Evolutionary conservation across 2,888 invertebrate species (phyloP), one percentile per base, ranked within the genome.

Genomic region (Diarsia mendica): DNA sequence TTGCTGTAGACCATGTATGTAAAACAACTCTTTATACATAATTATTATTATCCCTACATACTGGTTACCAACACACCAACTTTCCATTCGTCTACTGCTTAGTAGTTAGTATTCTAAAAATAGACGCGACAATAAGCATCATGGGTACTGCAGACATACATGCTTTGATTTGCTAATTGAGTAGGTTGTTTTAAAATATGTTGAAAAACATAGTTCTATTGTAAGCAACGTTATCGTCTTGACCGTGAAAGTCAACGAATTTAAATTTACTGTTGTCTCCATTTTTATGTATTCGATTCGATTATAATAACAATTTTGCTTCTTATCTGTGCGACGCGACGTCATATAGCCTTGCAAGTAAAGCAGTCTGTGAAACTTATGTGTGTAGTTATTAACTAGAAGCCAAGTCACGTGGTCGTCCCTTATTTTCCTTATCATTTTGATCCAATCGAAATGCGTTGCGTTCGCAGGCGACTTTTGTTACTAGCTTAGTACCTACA

Each of bases 21-120:
- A 75, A 65, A 71, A 53, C 76, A 72, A 63, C 53, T 80, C 75
- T 81, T 74, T 79, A 44, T 79, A 75, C 89, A 75, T 90, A 89
- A 89, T 90, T 91, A 92, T 90, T 91, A 92, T 90, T 80, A 67
- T 67, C 63, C 68, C 58, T 67, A 84, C 67, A 64, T 48, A 68
- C 72, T 64, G 60, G 67, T 93, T 94, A 93, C 94, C 93, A 94
- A 92, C 92, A 92, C 93, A 93, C 92, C 93, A 92, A 94, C 95
- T 95, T 95, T 95, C 95, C 95, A 95, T 93, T 95, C 92, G 93
- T 91, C 89, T 92, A 91, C 91, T 91, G 91, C 90, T 88, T 79
- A 87, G 87, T 79, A 87, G 87, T 92, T 90, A 70, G 88, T 91
- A 89, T 86, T 93, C 94, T 95, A 94, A 93, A 95, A 94, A 95